These are phyloP conservation scores for Ochotona curzoniae DNA, from an alignment of 2,113 vertebrate genomes.

Conservation along the genomic window DNA sequence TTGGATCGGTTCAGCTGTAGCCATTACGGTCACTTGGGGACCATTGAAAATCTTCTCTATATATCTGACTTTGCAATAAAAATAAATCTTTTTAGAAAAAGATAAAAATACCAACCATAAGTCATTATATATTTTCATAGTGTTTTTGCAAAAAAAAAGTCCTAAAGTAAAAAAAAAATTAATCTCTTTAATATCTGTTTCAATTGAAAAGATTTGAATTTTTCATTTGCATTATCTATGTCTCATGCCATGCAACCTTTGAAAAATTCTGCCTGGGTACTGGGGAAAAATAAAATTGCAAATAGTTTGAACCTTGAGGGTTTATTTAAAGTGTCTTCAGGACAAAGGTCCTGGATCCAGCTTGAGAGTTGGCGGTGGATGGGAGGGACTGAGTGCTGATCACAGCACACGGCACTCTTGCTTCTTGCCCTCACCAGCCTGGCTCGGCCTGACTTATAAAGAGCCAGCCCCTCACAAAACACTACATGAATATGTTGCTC, in stretches of 20 bases:
- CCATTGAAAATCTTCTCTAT: too few relatives aligned
- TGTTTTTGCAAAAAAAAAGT: neutral
- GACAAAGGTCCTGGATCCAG: neutral
- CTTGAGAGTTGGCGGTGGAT: neutral
- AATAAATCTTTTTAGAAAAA: too few relatives aligned
- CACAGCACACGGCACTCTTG: neutral
- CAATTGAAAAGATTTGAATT: neutral
- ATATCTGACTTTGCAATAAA: too few relatives aligned
- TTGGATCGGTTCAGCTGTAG: too few relatives aligned
- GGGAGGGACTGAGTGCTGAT: neutral
- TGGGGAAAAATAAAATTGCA: neutral
- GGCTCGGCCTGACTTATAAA: neutral
- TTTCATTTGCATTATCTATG: neutral
- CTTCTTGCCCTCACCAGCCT: neutral
- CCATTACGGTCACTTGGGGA: too few relatives aligned
- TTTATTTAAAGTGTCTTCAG: neutral
- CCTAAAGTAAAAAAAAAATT: neutral
- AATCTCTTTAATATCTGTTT: neutral
- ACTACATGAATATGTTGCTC: neutral
- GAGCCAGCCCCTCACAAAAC: neutral
- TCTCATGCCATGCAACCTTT: neutral
- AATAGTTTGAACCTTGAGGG: neutral
- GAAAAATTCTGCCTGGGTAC: neutral
- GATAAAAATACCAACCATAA: conserved; percentile 19
- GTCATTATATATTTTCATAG: neutral